Percentiles rank a stretch among this genome's conserved stretches.
phyloP scores from a whole-genome alignment of 2,888 invertebrate species.

The Junonia oenone region DNA sequence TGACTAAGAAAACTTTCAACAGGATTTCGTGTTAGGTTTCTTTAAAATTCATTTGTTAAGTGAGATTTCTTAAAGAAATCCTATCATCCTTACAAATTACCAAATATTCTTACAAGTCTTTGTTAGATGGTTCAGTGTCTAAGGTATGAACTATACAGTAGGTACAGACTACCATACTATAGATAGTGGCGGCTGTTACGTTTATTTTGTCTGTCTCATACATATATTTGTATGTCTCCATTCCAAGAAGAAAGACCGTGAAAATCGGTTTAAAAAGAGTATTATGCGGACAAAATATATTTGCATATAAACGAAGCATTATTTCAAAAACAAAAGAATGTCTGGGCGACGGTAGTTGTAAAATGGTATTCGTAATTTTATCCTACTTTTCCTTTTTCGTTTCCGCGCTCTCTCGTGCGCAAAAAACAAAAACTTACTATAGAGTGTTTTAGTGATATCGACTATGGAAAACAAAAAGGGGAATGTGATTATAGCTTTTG shows the following conservation, averaged over 20 bases:
- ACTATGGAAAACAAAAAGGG: not conserved
- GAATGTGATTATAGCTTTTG: not conserved
- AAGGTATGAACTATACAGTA: too few species aligned
- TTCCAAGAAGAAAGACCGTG: conserved; percentile 52
- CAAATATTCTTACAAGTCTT: too few species aligned
- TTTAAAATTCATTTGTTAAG: conserved; percentile 31
- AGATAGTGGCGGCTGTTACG: conserved; percentile 13
- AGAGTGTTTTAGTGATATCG: not conserved
- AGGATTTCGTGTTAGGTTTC: conserved; percentile 49
- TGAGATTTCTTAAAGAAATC: conserved; percentile 7
- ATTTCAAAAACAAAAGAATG: conserved; percentile 25
- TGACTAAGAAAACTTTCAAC: conserved; percentile 67
- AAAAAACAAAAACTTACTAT: conserved; percentile 8
- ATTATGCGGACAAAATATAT: conserved; percentile 41
- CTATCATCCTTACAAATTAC: too few species aligned
- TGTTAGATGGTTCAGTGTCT: too few species aligned
- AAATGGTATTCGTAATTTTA: conserved; percentile 17
- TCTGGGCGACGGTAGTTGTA: conserved; percentile 22
- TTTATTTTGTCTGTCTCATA: too few species aligned
- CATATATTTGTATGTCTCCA: conserved; percentile 39
- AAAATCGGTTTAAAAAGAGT: conserved; percentile 52
- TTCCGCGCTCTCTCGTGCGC: conserved; percentile 4
- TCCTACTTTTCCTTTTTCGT: conserved; percentile 25
- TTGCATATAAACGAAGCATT: conserved; percentile 36
- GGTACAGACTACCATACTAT: too few species aligned